Percentiles rank a stretch among this genome's conserved stretches.
phyloP scores from a whole-genome alignment of 2,888 invertebrate genomes.

The Gryllus longicercus region DNA sequence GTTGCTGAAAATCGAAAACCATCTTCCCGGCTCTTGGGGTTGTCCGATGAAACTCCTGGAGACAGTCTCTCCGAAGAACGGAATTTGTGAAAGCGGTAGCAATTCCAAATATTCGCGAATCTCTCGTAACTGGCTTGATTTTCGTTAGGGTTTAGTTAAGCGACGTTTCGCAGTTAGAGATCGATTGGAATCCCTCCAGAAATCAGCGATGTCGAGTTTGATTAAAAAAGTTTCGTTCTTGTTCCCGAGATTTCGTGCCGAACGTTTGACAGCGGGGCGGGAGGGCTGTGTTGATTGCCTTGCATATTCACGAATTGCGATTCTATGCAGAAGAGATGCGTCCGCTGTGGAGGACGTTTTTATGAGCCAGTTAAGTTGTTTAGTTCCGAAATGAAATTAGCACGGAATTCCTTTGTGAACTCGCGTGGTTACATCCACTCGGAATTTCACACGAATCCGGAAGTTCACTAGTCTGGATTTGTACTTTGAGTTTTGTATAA shows the following conservation, averaged over 20 bases:
- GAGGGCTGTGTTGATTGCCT: not conserved
- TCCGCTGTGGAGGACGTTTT: not conserved
- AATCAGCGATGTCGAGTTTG: conserved; percentile 10
- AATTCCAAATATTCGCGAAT: too few species aligned
- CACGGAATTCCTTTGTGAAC: not conserved
- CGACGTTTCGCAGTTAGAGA: not conserved
- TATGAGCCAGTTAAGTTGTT: conserved; percentile 17
- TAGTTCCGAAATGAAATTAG: not conserved
- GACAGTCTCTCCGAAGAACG: too few species aligned
- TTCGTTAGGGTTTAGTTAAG: not conserved
- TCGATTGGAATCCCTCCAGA: not conserved
- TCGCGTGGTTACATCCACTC: not conserved
- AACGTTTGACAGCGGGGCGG: not conserved
- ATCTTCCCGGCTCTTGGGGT: too few species aligned
- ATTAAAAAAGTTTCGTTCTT: not conserved
- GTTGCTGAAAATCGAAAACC: too few species aligned
- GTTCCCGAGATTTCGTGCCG: not conserved
- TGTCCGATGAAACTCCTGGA: too few species aligned
- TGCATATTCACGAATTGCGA: not conserved
- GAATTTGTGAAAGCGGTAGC: too few species aligned
- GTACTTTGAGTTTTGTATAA: too few species aligned
- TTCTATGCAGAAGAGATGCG: not conserved
- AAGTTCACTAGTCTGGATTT: too few species aligned
- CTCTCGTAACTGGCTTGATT: not conserved
- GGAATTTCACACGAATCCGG: too few species aligned